Evolutionary conservation across 2,888 invertebrate species (phyloP), one percentile per base, ranked within the genome.

Genomic region (Branchellion lobata): DNA sequence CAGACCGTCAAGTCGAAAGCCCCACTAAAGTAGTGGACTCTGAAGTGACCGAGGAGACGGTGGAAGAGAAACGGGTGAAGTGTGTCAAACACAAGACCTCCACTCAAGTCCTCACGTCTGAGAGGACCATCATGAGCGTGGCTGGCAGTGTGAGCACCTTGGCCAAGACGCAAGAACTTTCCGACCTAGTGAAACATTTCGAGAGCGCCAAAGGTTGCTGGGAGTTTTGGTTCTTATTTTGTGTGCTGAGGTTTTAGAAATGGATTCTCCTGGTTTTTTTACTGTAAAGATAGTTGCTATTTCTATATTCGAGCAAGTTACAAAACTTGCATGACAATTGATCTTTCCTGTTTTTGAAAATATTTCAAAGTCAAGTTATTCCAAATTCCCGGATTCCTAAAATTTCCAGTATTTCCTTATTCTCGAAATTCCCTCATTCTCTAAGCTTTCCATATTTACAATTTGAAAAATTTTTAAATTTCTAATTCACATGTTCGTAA

Each of bases 31-130:
- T 80, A 24, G 80, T 34, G 33, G 82, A 82, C 31, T 81, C 81
- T 1, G 80, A 81, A 69, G 40, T 79, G 1, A 73, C 57, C 2
- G 81, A 81, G 14, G 80, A 82, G 78, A 80, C 80, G 8, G 74
- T 69, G 27, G 83, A 83, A 79, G 84, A 83, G 14, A 82, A 81
- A 5, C 71, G 82, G 18, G 80, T 84, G 21, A 83, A 83, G 65
- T 68, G 74, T 40, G 79, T 69, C 27, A 79, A 81, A n/a, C 79
- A 74, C 1, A 83, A 82, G 18, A 83, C 81, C 14, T 82, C 81
- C 3, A 81, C 80, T 33, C 82, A 83, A 53, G 81, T 82, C 69
- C 69, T 83, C 76, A 72, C 61, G n/a, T 83, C 83, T 8, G 82
- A 83, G 65, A 36, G 82, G n/a, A 80, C 79, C 11, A 74, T 82